Percentiles rank a stretch among this genome's conserved stretches.
phyloP scores from a whole-genome alignment of 92 coral and sea anemone species.

The Diadumene lineata region DNA sequence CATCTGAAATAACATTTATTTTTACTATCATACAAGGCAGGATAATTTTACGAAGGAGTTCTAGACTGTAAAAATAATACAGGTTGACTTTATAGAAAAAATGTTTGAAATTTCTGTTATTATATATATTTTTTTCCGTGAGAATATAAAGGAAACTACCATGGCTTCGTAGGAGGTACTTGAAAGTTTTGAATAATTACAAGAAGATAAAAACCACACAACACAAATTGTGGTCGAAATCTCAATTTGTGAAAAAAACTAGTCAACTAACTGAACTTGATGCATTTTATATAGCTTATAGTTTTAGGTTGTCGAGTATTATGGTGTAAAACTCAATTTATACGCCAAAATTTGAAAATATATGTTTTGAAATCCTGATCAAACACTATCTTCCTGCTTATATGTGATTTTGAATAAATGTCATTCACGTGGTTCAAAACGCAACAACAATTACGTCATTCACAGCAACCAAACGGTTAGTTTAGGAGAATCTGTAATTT shows the following conservation, averaged over 20 bases:
- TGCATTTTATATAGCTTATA: neutral
- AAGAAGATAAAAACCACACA: neutral
- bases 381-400: conserved; percentile 55
- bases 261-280: neutral
- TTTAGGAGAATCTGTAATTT: conserved; percentile 69
- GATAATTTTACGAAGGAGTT: neutral
- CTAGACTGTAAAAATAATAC: neutral
- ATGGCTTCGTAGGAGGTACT: conserved; percentile 13
- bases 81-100: neutral
- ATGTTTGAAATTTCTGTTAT: neutral
- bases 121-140: neutral
- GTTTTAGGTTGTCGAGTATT: neutral
- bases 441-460: conserved; percentile 79
- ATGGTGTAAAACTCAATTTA: neutral
- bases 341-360: neutral
- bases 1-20: neutral
- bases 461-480: conserved; percentile 53
- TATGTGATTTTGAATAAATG: conserved; percentile 21
- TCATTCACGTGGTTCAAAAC: conserved; percentile 89
- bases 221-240: neutral
- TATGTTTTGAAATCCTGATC: conserved; percentile 13
- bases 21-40: neutral
- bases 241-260: neutral
- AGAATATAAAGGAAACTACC: neutral
- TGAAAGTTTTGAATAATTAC: neutral